These are phyloP conservation scores for Cephonodes hylas DNA, from an alignment of 2,888 invertebrate genomes.

Conservation along the genomic window DNA sequence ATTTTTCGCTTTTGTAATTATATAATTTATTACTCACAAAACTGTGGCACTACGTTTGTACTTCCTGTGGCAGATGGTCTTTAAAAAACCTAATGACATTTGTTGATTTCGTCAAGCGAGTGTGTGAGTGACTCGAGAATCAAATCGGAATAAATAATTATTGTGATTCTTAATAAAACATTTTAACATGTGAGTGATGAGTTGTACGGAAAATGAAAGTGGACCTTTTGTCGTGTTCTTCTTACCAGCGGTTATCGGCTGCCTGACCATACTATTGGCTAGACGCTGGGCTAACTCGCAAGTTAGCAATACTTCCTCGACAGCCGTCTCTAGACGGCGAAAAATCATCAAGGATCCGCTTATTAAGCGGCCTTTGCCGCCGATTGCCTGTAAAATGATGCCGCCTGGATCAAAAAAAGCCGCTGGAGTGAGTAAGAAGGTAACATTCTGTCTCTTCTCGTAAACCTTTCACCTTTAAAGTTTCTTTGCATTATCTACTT, in stretches of 20 bases:
- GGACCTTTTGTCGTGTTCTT: constrained; percentile 80
- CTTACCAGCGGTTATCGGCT: constrained; percentile 77
- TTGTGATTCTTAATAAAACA: constrained; percentile 59
- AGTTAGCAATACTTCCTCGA: constrained; percentile 69
- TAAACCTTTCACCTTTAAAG: constrained; percentile 7
- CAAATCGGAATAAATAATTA: constrained; percentile 51
- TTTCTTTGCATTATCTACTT: not conserved
- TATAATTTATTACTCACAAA: too few relatives aligned
- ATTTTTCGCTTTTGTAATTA: too few relatives aligned
- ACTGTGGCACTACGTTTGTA: too few relatives aligned
- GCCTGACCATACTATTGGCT: constrained; percentile 75
- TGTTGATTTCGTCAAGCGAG: constrained; percentile 19
- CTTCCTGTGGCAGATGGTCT: too few relatives aligned
- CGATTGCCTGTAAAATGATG: constrained; percentile 70
- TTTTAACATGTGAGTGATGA: constrained; percentile 81
- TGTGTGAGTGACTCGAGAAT: constrained; percentile 23
- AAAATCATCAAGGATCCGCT: constrained; percentile 77
- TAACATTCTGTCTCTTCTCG: not conserved
- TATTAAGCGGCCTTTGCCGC: constrained; percentile 68
- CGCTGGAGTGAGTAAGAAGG: constrained; percentile 64
- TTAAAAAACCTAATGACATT: constrained; percentile 16
- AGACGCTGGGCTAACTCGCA: constrained; percentile 76
- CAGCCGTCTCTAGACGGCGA: constrained; percentile 74
- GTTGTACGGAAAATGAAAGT: constrained; percentile 81
- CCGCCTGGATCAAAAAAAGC: constrained; percentile 67